These are phyloP conservation scores for Scolopax bukidnonensis DNA, from an alignment of 2,797 vertebrate genomes.

Conservation along the genomic window DNA sequence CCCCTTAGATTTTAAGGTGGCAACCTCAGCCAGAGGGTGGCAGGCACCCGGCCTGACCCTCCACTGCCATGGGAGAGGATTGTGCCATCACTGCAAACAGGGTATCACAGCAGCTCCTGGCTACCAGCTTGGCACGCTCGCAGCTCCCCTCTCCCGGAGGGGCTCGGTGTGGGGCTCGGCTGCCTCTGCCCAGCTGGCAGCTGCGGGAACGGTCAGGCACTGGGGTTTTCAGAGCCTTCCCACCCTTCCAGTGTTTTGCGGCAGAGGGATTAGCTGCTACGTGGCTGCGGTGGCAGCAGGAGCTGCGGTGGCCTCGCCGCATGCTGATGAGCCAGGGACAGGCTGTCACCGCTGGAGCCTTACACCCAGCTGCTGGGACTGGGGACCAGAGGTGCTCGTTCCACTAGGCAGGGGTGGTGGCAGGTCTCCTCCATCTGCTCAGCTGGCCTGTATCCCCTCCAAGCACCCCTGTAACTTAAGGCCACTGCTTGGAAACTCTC, in stretches of 20 bases:
- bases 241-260: neutral
- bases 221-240: neutral
- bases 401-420: neutral
- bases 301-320: neutral
- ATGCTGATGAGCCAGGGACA: constrained; percentile 1
- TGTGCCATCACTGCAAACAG: fast-evolving
- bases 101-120: neutral
- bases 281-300: neutral
- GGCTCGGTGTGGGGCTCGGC: fast-evolving
- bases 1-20: neutral
- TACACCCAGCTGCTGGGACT: neutral
- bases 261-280: constrained; percentile 12
- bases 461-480: neutral
- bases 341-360: neutral
- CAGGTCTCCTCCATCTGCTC: neutral
- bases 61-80: neutral
- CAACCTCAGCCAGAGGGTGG: neutral
- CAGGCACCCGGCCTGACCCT: neutral
- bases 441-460: neutral
- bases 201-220: neutral
- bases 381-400: neutral
- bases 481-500: neutral
- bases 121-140: neutral
- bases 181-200: neutral
- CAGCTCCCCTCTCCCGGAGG: neutral